phyloP scores from a whole-genome alignment of 2,888 invertebrate species.

The Chloroclystis v-ata region DNA sequence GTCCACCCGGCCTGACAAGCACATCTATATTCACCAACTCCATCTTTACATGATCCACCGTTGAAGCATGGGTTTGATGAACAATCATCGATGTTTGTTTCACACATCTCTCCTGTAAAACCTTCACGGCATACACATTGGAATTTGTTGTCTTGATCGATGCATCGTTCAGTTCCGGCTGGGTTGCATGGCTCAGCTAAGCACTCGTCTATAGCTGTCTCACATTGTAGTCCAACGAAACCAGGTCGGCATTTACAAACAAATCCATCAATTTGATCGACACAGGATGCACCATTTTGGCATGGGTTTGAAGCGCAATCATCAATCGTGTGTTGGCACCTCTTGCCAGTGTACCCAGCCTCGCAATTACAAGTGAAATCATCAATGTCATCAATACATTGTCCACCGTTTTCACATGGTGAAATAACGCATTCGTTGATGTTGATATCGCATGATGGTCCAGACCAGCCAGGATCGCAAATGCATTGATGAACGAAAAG shows the following conservation, averaged over 20 bases:
- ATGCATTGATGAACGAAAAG: conserved; percentile 91
- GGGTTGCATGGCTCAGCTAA: conserved; percentile 93
- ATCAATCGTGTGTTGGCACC: conserved; percentile 95
- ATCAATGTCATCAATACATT: conserved; percentile 91
- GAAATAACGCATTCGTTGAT: conserved; percentile 92
- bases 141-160: conserved; percentile 92
- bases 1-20: conserved; percentile 91
- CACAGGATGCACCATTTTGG: conserved; percentile 93
- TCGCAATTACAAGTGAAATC: conserved; percentile 93
- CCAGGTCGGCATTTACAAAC: conserved; percentile 95
- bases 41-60: conserved; percentile 92
- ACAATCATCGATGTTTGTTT: conserved; percentile 93
- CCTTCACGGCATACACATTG: conserved; percentile 93
- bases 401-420: conserved; percentile 95
- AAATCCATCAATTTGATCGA: conserved; percentile 93
- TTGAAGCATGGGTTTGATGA: conserved; percentile 90
- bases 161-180: conserved; percentile 92
- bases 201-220: conserved; percentile 95
- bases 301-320: conserved; percentile 94
- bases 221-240: conserved; percentile 94
- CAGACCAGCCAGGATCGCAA: conserved; percentile 95
- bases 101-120: conserved; percentile 90
- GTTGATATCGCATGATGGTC: conserved; percentile 90
- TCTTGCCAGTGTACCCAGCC: conserved; percentile 95
- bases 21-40: conserved; percentile 90